Percentiles rank a stretch among this genome's conserved stretches.
These are phyloP conservation scores for Prionailurus viverrinus DNA, from an alignment of 2,113 vertebrate species.

Conservation along the genomic window DNA sequence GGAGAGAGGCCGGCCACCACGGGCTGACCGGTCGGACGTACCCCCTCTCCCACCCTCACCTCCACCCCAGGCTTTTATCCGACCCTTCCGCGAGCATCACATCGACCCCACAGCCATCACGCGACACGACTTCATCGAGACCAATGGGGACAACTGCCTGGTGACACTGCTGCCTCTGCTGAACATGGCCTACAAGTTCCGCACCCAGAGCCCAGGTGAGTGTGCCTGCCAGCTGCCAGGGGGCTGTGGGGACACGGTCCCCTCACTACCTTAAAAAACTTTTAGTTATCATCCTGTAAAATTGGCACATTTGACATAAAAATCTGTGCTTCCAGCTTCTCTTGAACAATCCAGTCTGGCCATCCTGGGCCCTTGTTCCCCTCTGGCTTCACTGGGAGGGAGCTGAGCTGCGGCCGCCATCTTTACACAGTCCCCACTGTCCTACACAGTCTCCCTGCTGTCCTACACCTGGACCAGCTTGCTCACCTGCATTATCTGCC, in stretches of 20 bases:
- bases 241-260: background rate
- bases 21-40: rapidly evolving
- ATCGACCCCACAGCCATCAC: constrained; percentile 99
- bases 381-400: background rate
- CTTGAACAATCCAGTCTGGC: background rate
- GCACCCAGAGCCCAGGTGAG: constrained; percentile 92
- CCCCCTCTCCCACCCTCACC: background rate
- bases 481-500: background rate
- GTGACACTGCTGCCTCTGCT: constrained; percentile 93
- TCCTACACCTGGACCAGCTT: background rate
- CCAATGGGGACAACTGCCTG: constrained; percentile 99
- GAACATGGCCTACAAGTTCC: constrained; percentile 96
- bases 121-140: constrained; percentile 98
- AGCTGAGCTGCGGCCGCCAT: background rate
- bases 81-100: constrained; percentile 98
- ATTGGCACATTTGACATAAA: background rate
- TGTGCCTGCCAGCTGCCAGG: rapidly evolving
- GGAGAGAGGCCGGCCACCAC: rapidly evolving
- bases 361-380: background rate
- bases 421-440: background rate
- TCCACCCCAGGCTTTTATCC: constrained; percentile 94
- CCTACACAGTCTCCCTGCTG: background rate
- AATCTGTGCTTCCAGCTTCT: background rate
- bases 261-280: background rate
- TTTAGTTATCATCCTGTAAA: background rate